These are phyloP conservation scores for Troides oblongomaculatus DNA, from an alignment of 2,888 invertebrate genomes.

Conservation along the genomic window DNA sequence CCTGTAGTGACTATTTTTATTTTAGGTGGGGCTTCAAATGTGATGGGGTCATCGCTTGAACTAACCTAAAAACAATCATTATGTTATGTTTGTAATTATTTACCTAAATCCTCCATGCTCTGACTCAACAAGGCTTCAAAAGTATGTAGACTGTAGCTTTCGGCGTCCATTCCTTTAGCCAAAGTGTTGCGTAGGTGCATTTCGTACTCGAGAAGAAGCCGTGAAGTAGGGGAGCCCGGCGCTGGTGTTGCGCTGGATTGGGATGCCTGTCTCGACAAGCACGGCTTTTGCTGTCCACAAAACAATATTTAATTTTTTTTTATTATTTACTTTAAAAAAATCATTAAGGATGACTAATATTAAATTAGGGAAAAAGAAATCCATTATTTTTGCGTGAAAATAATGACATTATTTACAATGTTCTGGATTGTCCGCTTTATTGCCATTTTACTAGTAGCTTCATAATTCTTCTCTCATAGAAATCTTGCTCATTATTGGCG, in stretches of 20 bases:
- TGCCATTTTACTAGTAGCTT: too few relatives aligned
- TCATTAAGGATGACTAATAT: neutral
- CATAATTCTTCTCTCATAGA: too few relatives aligned
- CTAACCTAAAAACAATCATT: too few relatives aligned
- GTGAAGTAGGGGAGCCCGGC: slow-evolving; percentile 90
- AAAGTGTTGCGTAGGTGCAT: slow-evolving; percentile 95
- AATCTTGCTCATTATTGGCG: too few relatives aligned
- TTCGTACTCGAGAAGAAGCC: slow-evolving; percentile 93
- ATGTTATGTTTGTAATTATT: slow-evolving; percentile 34
- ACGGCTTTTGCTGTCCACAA: slow-evolving; percentile 59
- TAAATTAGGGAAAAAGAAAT: too few relatives aligned
- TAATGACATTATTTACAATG: too few relatives aligned
- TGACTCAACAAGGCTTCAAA: slow-evolving; percentile 95
- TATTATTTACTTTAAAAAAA: neutral
- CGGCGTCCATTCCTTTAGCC: slow-evolving; percentile 97
- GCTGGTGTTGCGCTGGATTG: slow-evolving; percentile 87
- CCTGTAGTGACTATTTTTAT: too few relatives aligned
- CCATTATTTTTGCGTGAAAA: too few relatives aligned
- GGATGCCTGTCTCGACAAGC: slow-evolving; percentile 72
- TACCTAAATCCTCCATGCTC: slow-evolving; percentile 97
- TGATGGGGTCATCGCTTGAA: too few relatives aligned
- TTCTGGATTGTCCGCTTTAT: too few relatives aligned
- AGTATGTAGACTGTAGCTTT: slow-evolving; percentile 95
- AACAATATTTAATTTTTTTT: neutral
- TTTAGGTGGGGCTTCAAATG: too few relatives aligned